A percentile compares a stretch with the other conserved stretches of the same genome.
phyloP scores from a whole-genome alignment of 2,113 vertebrate genomes.

The Campylomormyrus tamandua region DNA sequence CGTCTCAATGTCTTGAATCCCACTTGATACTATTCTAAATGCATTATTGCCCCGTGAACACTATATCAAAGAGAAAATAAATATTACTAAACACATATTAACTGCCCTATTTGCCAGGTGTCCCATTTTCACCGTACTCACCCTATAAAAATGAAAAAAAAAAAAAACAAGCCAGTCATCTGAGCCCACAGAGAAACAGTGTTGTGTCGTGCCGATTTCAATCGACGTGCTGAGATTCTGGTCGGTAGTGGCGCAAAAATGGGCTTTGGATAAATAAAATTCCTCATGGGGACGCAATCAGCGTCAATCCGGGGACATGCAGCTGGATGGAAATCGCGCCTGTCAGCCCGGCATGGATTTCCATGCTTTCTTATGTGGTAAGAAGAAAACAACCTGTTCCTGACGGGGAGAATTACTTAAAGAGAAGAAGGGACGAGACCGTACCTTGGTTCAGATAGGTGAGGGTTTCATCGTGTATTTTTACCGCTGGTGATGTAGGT shows the following conservation, averaged over 20 bases:
- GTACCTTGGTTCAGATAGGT: slow-evolving; percentile 96
- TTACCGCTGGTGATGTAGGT: slow-evolving; percentile 84
- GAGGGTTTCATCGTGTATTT: slow-evolving; percentile 80
- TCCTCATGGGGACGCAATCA: background rate
- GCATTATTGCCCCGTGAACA: no score
- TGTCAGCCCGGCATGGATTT: background rate
- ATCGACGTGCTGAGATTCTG: background rate
- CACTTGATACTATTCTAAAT: no score
- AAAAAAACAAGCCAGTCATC: background rate
- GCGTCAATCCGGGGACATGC: background rate
- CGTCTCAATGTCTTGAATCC: no score
- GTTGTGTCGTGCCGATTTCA: background rate
- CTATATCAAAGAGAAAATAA: background rate
- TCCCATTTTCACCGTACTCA: no score
- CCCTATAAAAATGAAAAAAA: background rate
- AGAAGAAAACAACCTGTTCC: background rate
- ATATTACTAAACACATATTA: background rate
- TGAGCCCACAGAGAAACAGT: background rate
- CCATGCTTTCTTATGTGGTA: background rate
- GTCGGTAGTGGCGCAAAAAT: background rate
- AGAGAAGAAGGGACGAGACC: background rate
- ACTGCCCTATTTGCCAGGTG: no score
- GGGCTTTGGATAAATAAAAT: background rate
- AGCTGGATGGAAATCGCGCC: background rate
- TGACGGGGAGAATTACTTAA: background rate